These are phyloP conservation scores for Brachyhypopomus gauderio DNA, from an alignment of 2,113 vertebrate genomes.

Conservation along the genomic window DNA sequence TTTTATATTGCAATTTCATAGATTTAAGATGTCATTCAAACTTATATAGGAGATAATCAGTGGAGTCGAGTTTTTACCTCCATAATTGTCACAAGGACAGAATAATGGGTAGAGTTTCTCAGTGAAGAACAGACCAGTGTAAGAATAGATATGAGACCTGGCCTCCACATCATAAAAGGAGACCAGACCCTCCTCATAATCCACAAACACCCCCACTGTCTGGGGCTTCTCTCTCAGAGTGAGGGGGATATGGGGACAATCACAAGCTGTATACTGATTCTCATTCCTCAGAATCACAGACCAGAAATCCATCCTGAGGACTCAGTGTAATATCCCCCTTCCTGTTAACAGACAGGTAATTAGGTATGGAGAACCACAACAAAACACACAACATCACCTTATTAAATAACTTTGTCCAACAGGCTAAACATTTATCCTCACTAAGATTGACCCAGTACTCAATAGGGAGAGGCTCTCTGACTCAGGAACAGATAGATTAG, in stretches of 20 bases:
- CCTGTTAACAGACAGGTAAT: too few species aligned
- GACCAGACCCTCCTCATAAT: conserved; percentile 14
- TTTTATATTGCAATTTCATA: too few species aligned
- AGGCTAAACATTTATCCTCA: too few species aligned
- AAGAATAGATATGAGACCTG: too few species aligned
- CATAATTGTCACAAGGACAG: background rate
- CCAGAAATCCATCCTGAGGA: conserved; percentile 22
- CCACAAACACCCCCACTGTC: conserved; percentile 13
- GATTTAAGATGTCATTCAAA: too few species aligned
- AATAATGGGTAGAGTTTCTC: conserved; percentile 49
- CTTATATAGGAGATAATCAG: conserved; percentile 23
- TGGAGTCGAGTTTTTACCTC: conserved; percentile 3
- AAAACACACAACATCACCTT: too few species aligned
- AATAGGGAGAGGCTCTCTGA: conserved; percentile 32
- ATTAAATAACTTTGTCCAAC: too few species aligned
- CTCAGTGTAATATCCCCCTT: background rate
- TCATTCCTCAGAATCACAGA: too few species aligned
- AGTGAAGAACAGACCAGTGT: too few species aligned
- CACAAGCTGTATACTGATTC: background rate
- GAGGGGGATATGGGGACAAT: background rate
- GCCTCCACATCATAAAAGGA: too few species aligned
- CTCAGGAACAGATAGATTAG: conserved; percentile 7
- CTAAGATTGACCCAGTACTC: conserved; percentile 16
- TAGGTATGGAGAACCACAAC: too few species aligned
- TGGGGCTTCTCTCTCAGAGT: conserved; percentile 24